Percentiles rank a stretch among this genome's conserved stretches.
phyloP scores from a whole-genome alignment of 2,113 vertebrate genomes.

The Cyanoliseus patagonus region DNA sequence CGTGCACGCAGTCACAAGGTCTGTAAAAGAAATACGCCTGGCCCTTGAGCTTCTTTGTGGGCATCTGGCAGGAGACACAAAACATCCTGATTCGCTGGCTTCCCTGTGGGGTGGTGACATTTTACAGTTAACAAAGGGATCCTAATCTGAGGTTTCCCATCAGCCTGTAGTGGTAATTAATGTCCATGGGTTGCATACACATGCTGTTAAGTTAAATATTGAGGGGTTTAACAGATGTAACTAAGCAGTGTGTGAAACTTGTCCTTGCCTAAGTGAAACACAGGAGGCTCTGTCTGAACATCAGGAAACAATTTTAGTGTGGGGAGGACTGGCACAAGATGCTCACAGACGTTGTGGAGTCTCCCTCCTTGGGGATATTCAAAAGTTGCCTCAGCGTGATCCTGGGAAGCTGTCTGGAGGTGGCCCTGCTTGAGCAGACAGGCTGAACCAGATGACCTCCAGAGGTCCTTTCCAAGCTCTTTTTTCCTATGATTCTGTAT shows the following conservation, averaged over 20 bases:
- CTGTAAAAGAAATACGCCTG: background rate
- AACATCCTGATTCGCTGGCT: background rate
- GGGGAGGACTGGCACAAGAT: background rate
- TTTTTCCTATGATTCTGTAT: background rate
- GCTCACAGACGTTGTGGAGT: background rate
- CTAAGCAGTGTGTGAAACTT: background rate
- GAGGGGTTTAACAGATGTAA: background rate
- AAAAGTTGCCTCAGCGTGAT: background rate
- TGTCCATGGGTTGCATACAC: background rate
- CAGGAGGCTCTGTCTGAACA: background rate
- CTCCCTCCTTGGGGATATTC: background rate
- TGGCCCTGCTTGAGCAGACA: background rate
- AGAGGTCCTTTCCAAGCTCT: background rate
- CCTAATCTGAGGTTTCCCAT: background rate
- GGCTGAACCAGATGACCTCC: background rate
- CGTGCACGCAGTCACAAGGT: rapidly evolving
- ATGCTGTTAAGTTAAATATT: background rate
- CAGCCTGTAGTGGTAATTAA: background rate
- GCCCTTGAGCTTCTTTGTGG: background rate
- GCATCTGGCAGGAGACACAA: background rate
- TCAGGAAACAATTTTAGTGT: background rate
- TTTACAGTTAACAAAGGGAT: background rate
- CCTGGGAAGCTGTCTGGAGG: background rate
- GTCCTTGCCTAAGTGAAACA: background rate
- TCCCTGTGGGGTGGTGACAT: background rate